Conservation (phyloP, 2,888 invertebrate genomes). For the Parnassius smintheus region DNA sequence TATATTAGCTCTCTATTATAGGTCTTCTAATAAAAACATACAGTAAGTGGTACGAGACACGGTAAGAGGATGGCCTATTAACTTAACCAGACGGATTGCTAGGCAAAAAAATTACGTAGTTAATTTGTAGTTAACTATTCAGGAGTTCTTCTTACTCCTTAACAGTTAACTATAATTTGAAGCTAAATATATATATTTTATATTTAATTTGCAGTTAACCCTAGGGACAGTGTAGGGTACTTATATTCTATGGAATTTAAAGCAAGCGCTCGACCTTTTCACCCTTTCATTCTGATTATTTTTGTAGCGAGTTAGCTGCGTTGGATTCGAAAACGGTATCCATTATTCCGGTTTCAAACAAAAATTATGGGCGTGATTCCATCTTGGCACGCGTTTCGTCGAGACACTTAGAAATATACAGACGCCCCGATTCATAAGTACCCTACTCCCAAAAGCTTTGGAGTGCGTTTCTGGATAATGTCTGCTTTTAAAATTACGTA, state of each 20-base stretch:
- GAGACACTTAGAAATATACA: conserved; percentile 13
- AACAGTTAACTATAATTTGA: no score
- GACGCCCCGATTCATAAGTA: conserved; percentile 10
- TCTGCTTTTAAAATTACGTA: conserved; percentile 1
- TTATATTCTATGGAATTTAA: no score
- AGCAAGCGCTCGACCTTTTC: no score
- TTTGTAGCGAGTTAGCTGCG: not conserved
- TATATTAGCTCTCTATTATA: no score
- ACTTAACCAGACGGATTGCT: no score
- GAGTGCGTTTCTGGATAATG: conserved; percentile 12
- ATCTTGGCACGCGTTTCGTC: conserved; percentile 26
- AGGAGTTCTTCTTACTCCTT: no score
- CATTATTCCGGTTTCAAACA: conserved; percentile 19
- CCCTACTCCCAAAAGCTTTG: conserved; percentile 1
- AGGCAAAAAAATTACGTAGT: no score
- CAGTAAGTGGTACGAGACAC: no score
- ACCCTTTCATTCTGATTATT: no score
- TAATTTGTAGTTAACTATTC: no score
- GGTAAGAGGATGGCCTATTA: no score
- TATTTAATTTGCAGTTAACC: conserved; percentile 9
- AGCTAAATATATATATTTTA: not conserved
- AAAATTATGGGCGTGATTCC: conserved; percentile 22
- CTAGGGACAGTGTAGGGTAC: not conserved
- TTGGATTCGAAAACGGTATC: conserved; percentile 12
- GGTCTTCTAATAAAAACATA: no score